A percentile compares a stretch with the other conserved stretches of the same genome.
These are phyloP conservation scores for Sterna hirundo DNA, from an alignment of 2,113 vertebrate species.

Conservation along the genomic window DNA sequence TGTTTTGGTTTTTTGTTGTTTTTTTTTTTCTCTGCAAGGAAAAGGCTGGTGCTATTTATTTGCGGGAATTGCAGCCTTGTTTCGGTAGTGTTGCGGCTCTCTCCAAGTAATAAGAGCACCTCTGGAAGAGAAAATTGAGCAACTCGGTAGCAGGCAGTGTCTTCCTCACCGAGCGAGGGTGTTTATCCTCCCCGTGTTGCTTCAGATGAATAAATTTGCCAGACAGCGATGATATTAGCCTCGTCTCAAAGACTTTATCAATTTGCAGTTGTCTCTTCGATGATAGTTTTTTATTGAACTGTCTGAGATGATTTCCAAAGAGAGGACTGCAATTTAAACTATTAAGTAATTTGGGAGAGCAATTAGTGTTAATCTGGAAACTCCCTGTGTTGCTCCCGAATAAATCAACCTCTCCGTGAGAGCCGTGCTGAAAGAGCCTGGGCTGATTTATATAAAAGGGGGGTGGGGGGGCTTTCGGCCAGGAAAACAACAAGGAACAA, in stretches of 20 bases:
- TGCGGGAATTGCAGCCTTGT: neutral
- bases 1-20: neutral
- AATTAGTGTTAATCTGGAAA: constrained; percentile 70
- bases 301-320: constrained; percentile 58
- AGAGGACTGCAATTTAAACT: constrained; percentile 61
- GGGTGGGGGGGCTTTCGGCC: neutral
- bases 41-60: neutral
- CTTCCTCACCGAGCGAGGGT: neutral
- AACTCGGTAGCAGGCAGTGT: neutral
- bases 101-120: neutral
- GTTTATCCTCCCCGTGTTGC: constrained; percentile 6
- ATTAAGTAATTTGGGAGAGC: constrained; percentile 67
- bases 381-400: constrained; percentile 57
- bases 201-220: constrained; percentile 46
- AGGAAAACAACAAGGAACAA: neutral
- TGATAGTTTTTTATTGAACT: constrained; percentile 53
- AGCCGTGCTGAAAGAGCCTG: neutral
- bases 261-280: constrained; percentile 55
- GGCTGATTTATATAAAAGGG: neutral
- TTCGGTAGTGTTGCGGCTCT: neutral
- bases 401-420: constrained; percentile 61
- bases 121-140: constrained; percentile 26
- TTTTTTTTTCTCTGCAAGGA: neutral
- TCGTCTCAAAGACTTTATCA: constrained; percentile 51
- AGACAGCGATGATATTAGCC: constrained; percentile 39